These are phyloP conservation scores for Sinonovacula constricta DNA, from an alignment of 1,140 invertebrate species.

Conservation along the genomic window DNA sequence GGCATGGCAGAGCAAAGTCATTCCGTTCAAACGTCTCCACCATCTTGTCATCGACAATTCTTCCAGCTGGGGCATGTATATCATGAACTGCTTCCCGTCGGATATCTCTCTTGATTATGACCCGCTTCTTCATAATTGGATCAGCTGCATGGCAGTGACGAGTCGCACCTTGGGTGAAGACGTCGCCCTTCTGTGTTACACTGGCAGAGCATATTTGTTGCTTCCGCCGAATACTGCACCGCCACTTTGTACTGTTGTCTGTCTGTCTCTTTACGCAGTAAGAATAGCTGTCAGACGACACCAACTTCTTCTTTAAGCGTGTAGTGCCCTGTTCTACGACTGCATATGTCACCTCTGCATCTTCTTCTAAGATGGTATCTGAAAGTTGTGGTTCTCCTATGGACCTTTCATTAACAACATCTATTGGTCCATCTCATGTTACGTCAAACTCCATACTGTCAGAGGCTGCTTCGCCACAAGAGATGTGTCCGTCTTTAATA, in stretches of 20 bases:
- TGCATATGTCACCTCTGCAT: not conserved
- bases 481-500: too few species aligned
- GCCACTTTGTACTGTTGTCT: not conserved
- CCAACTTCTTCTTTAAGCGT: constrained; percentile 25
- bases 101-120: constrained; percentile 7
- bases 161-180: not conserved
- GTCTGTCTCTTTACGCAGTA: too few species aligned
- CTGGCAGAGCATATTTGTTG: too few species aligned
- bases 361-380: not conserved
- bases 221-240: too few species aligned
- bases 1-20: not conserved
- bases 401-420: too few species aligned
- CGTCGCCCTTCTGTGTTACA: not conserved
- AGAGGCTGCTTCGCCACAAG: too few species aligned
- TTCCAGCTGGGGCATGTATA: not conserved
- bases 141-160: not conserved
- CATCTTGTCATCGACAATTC: constrained; percentile 21
- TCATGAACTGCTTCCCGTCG: constrained; percentile 3
- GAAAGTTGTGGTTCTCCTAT: not conserved
- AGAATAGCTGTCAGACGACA: constrained; percentile 5
- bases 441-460: too few species aligned
- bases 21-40: constrained; percentile 1
- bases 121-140: not conserved
- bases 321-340: not conserved
- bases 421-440: too few species aligned